Base-by-base conservation (phyloP, 2,888 invertebrate species). In the Plagiodera versicolora region DNA sequence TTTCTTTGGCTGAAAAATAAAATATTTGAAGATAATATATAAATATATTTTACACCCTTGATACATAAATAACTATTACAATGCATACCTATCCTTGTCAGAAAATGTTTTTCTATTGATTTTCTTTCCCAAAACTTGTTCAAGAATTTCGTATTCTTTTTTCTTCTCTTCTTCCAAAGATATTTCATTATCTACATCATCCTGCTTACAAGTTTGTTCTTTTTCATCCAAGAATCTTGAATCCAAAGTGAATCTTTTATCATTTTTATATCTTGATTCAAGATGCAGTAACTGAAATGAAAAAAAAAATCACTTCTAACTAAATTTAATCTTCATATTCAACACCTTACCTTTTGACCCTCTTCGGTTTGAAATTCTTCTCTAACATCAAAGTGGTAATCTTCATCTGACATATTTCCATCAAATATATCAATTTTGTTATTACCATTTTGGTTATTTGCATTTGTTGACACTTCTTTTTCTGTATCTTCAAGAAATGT, bases 201-300 rank as follows among this genome's bases (percentile, higher is more conserved):
- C 72, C 61, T 69, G 78, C 53, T 68, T 67, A 17, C 73, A 67
- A 28, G 72, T 70, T 0, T 72, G 70, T 6, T 79, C 78, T 28
- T 72, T 68, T 6, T 85, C 83, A 51, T 89, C 88, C 52, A 86
- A 79, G 78, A 94, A 94, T 67, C 89, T 85, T 71, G 87, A 83
- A 80, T 91, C 89, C 73, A 94, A 82, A 67, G 82, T 81, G 80
- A 94, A 94, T 74, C 94, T 84, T 72, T 88, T 84, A 81, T 94
- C 94, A 75, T 88, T 86, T 75, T 89, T 89, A 79, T 85, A 87
- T 72, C 84, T 85, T 49, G 87, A 85, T 82, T 92, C 90, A 69
- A 92, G 82, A 79, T 87, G 85, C 76, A 90, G 82, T 71, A 89
- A 81, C 88, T 88, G 67, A 48, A 77, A 67, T 24, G 6, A 6